Percentiles rank a stretch among this genome's conserved stretches.
Evolutionary conservation across 2,888 invertebrate species (phyloP).

Genomic region (Malacosoma neustria): DNA sequence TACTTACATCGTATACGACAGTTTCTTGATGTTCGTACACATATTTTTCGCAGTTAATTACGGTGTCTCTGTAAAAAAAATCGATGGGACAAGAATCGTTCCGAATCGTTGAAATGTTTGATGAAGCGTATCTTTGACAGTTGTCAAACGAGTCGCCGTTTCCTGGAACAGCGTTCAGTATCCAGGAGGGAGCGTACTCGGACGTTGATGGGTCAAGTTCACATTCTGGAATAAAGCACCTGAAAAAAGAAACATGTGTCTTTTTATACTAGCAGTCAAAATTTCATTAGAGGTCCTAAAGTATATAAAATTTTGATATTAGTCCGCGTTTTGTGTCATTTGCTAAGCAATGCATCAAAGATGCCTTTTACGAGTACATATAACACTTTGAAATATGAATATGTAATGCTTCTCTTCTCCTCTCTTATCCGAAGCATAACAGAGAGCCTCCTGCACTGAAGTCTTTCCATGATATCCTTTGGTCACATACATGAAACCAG

Average conservation of each 20-base stretch:
- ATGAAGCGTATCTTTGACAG: conserved; percentile 52
- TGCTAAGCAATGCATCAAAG: background rate
- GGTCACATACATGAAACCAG: too few species aligned
- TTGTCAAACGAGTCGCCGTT: conserved; percentile 37
- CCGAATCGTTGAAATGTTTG: conserved; percentile 5
- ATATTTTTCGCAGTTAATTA: conserved; percentile 31
- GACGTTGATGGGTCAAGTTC: conserved; percentile 19
- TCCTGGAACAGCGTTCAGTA: conserved; percentile 53
- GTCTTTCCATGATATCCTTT: too few species aligned
- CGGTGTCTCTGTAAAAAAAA: conserved; percentile 29
- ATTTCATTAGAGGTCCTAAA: too few species aligned
- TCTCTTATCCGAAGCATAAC: too few species aligned
- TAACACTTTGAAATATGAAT: too few species aligned
- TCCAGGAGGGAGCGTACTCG: conserved; percentile 52
- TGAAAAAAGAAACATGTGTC: too few species aligned
- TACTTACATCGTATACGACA: conserved; percentile 56
- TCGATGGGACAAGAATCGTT: conserved; percentile 30
- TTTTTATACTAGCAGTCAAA: too few species aligned
- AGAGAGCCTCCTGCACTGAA: too few species aligned
- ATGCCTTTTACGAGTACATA: background rate
- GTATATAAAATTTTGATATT: background rate
- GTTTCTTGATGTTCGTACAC: conserved; percentile 45
- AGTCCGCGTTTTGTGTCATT: background rate
- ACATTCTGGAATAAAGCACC: conserved; percentile 44
- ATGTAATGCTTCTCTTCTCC: too few species aligned